Evolutionary conservation across 2,888 invertebrate genomes (phyloP).

Genomic region (Darwinula stevensoni): DNA sequence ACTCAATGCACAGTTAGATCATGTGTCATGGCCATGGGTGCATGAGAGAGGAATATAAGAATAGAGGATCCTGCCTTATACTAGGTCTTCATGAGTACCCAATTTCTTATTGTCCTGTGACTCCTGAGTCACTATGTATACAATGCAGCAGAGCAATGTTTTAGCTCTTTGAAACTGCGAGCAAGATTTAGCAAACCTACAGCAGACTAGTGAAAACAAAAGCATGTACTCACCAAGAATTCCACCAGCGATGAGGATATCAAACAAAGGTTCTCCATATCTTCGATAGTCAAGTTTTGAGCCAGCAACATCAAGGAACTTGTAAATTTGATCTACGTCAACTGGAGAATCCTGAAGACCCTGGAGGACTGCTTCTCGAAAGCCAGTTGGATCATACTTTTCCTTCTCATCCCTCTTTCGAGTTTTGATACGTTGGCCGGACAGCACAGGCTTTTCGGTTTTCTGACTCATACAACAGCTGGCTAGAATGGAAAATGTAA

Average conservation of each 20-base stretch:
- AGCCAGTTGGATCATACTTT: conserved; percentile 95
- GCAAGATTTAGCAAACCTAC: too few relatives aligned
- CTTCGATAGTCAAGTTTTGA: conserved; percentile 90
- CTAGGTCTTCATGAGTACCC: too few relatives aligned
- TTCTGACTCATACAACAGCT: conserved; percentile 99
- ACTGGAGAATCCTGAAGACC: conserved; percentile 80
- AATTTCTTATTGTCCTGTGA: too few relatives aligned
- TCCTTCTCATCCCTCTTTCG: conserved; percentile 99
- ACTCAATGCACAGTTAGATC: too few relatives aligned
- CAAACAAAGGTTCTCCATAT: conserved; percentile 91
- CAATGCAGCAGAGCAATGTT: too few relatives aligned
- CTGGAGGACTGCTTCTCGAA: conserved; percentile 84
- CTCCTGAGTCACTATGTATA: too few relatives aligned
- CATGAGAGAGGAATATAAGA: too few relatives aligned
- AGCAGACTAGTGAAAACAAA: too few relatives aligned
- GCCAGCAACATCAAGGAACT: conserved; percentile 76
- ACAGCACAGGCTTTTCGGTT: conserved; percentile 98
- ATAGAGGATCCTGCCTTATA: too few relatives aligned
- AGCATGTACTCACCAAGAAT: conserved; percentile 51
- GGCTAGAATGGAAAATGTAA: too few relatives aligned
- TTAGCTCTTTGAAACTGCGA: too few relatives aligned
- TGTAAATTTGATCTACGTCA: conserved; percentile 82
- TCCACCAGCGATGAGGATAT: conserved; percentile 90
- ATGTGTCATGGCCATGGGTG: too few relatives aligned
- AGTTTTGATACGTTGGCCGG: conserved; percentile 99